Percentiles rank a stretch among this genome's conserved stretches.
phyloP scores from a whole-genome alignment of 2,113 vertebrate species.

The Tetrao urogallus region DNA sequence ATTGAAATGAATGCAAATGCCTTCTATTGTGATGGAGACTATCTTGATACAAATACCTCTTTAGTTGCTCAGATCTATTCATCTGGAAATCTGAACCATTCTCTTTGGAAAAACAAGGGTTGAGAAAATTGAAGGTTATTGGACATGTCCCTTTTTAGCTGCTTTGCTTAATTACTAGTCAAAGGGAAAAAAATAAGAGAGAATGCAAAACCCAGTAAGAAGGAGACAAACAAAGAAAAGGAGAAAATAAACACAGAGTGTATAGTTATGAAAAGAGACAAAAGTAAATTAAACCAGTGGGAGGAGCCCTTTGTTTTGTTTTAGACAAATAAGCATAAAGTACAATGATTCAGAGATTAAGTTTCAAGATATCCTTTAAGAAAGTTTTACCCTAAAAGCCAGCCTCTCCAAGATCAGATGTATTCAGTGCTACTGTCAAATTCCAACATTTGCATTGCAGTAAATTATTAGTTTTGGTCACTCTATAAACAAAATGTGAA shows the following conservation, averaged over 20 bases:
- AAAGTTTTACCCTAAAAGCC: neutral
- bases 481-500: neutral
- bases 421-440: neutral
- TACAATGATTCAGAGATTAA: neutral
- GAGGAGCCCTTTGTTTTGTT: neutral
- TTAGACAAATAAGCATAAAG: neutral
- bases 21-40: neutral
- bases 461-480: constrained; percentile 9
- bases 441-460: neutral
- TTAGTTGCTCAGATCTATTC: neutral
- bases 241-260: neutral
- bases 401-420: neutral
- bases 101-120: neutral
- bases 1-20: neutral
- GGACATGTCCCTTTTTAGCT: neutral
- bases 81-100: neutral
- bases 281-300: neutral
- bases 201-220: neutral
- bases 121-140: neutral
- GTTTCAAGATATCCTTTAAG: neutral
- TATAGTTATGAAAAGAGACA: neutral
- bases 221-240: neutral
- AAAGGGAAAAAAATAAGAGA: neutral
- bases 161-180: neutral
- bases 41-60: neutral